Evolutionary conservation across 2,888 invertebrate genomes (phyloP).

Genomic region (Leucoma salicis): DNA sequence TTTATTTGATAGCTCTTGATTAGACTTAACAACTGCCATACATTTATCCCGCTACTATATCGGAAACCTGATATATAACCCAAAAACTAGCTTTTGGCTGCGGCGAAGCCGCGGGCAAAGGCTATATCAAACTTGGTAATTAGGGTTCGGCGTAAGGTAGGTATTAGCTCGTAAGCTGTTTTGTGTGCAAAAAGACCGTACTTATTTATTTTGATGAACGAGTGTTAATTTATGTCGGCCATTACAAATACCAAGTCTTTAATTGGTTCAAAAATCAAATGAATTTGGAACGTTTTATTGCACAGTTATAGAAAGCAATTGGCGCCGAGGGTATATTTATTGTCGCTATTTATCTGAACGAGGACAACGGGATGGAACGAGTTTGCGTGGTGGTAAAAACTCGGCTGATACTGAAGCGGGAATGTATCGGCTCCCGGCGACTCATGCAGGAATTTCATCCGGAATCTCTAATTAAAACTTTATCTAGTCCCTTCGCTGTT

Average conservation of each 20-base stretch:
- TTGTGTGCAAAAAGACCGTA: constrained; percentile 13
- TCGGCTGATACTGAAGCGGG: constrained; percentile 66
- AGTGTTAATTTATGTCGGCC: constrained; percentile 16
- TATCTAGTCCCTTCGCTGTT: constrained; percentile 59
- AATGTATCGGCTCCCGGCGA: constrained; percentile 68
- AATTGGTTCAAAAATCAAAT: constrained; percentile 37
- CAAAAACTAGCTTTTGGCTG: no score
- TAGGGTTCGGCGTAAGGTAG: no score
- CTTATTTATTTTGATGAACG: constrained; percentile 14
- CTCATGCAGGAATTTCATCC: constrained; percentile 70
- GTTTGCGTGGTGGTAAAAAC: constrained; percentile 70
- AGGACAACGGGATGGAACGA: constrained; percentile 60
- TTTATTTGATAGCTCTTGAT: no score
- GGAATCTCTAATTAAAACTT: constrained; percentile 81
- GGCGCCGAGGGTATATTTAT: constrained; percentile 59
- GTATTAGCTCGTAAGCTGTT: constrained; percentile 17
- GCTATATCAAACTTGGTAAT: no score
- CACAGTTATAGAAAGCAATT: constrained; percentile 55
- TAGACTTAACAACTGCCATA: no score
- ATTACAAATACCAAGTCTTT: constrained; percentile 27
- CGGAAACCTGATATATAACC: no score
- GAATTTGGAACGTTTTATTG: constrained; percentile 31
- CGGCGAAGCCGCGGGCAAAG: no score
- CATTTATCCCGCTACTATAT: no score
- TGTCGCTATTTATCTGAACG: constrained; percentile 57